These are phyloP conservation scores for Philotrypesis tridentata DNA, from an alignment of 1,140 invertebrate genomes.

Conservation along the genomic window DNA sequence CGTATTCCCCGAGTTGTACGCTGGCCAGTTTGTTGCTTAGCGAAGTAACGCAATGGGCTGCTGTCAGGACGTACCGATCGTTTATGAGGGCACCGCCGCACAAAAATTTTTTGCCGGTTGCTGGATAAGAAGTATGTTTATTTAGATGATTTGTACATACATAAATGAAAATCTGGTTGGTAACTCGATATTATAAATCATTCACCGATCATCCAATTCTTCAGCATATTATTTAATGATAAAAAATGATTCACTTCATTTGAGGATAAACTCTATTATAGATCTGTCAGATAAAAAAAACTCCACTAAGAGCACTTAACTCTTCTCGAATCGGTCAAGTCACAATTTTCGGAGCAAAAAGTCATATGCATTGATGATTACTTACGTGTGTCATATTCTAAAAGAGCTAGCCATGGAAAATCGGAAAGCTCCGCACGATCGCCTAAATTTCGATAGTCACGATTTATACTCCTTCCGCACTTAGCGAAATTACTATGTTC, in stretches of 20 bases:
- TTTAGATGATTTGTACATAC: too few species aligned
- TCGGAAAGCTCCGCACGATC: not conserved
- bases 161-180: too few species aligned
- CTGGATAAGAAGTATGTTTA: not conserved
- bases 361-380: not conserved
- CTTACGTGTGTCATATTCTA: slow-evolving; percentile 15
- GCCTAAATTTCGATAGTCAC: not conserved
- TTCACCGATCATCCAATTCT: too few species aligned
- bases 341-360: too few species aligned
- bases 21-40: not conserved
- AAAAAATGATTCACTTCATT: not conserved
- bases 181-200: too few species aligned
- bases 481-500: not conserved
- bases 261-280: too few species aligned
- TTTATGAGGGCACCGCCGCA: slow-evolving; percentile 17
- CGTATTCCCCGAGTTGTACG: slow-evolving; percentile 12
- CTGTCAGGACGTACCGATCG: slow-evolving; percentile 6
- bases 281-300: too few species aligned
- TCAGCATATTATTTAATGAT: too few species aligned
- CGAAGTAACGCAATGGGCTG: not conserved
- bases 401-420: slow-evolving; percentile 9
- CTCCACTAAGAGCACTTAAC: too few species aligned
- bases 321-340: too few species aligned
- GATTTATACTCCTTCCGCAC: not conserved
- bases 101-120: not conserved